Conservation (phyloP, 92 coral and sea anemone species). For the Galaxea fascicularis region DNA sequence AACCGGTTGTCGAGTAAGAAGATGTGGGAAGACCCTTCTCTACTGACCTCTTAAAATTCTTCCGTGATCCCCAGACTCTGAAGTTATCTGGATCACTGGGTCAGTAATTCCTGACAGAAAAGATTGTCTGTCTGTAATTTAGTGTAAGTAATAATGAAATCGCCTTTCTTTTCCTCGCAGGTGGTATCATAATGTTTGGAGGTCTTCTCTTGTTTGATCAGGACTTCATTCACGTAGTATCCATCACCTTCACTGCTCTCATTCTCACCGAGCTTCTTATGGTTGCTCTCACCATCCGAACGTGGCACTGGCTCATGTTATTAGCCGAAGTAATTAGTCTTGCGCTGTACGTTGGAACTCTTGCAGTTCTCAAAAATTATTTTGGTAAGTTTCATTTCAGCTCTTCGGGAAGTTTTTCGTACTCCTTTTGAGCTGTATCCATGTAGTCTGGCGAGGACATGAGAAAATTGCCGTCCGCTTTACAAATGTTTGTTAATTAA, state of each 20-base stretch:
- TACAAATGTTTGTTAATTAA: no score
- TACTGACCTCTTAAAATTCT: no score
- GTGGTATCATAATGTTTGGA: slow-evolving; percentile 98
- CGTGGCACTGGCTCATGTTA: slow-evolving; percentile 99
- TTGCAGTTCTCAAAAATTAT: slow-evolving; percentile 79
- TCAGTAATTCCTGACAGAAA: background rate
- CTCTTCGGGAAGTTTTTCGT: background rate
- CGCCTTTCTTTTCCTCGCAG: slow-evolving; percentile 25
- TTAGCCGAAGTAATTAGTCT: slow-evolving; percentile 90
- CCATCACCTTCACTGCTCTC: slow-evolving; percentile 95
- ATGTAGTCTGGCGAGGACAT: background rate
- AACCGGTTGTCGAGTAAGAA: no score
- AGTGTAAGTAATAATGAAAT: no score
- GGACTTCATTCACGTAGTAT: slow-evolving; percentile 95
- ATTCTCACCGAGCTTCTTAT: slow-evolving; percentile 94
- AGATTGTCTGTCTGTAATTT: no score
- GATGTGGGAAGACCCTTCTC: no score
- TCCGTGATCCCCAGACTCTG: no score
- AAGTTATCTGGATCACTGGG: no score
- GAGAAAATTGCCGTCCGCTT: background rate
- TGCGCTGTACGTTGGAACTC: slow-evolving; percentile 88
- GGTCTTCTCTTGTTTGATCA: slow-evolving; percentile 91
- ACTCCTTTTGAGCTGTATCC: no score
- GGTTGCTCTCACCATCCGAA: slow-evolving; percentile 96
- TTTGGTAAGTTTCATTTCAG: slow-evolving; percentile 77